These are phyloP conservation scores for Archivesica marissinica DNA, from an alignment of 1,140 invertebrate genomes.

Conservation along the genomic window DNA sequence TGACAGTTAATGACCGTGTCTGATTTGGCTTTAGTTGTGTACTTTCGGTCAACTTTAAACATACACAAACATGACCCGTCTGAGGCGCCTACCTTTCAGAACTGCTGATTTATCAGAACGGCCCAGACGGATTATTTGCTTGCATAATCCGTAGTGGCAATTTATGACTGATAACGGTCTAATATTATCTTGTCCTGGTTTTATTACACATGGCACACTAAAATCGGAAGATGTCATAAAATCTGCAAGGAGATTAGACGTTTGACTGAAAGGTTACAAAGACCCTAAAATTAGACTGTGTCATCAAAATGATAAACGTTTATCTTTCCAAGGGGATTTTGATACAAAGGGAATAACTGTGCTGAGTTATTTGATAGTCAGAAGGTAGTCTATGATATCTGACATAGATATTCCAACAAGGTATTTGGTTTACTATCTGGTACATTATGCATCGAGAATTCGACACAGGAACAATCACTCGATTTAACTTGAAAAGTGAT, in stretches of 20 bases:
- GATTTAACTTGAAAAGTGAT: no score
- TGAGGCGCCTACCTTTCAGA: background rate
- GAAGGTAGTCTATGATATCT: no score
- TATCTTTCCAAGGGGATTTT: no score
- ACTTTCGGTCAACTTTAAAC: slow-evolving; percentile 12
- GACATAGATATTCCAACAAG: no score
- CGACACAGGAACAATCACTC: no score
- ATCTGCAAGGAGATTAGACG: background rate
- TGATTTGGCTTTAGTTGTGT: background rate
- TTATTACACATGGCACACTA: background rate
- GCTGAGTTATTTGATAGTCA: no score
- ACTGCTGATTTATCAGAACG: slow-evolving; percentile 22
- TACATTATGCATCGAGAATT: no score
- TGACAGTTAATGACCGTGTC: slow-evolving; percentile 6
- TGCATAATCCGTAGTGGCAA: slow-evolving; percentile 18
- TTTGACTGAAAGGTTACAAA: background rate
- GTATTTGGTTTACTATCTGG: no score
- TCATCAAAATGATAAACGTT: background rate
- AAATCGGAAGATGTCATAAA: slow-evolving; percentile 37
- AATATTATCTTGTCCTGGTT: slow-evolving; percentile 37
- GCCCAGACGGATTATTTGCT: slow-evolving; percentile 30
- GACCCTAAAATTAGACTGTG: background rate
- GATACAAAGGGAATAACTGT: no score
- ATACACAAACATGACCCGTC: background rate
- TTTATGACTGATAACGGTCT: slow-evolving; percentile 3